Conservation (phyloP, 2,888 invertebrate genomes). For the Scrobipalpa atriplicella region DNA sequence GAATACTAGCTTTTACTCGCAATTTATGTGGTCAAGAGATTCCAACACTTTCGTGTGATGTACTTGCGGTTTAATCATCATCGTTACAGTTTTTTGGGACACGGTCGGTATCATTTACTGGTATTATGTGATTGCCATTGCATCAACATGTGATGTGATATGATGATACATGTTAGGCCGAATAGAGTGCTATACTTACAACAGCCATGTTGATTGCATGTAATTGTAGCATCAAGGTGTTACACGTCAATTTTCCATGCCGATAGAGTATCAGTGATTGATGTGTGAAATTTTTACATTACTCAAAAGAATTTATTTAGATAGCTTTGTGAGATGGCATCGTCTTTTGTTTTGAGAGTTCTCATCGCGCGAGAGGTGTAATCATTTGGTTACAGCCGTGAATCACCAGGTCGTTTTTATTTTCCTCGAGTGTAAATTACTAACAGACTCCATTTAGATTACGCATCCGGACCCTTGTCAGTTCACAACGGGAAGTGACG, state of each 20-base stretch:
- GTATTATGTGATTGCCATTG: slow-evolving; percentile 30
- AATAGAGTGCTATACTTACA: slow-evolving; percentile 24
- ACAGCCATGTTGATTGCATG: background rate
- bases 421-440: slow-evolving; percentile 7
- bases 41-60: slow-evolving; percentile 56
- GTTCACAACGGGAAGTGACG: too few relatives aligned
- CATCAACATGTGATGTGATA: slow-evolving; percentile 21
- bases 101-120: slow-evolving; percentile 29
- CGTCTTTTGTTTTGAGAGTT: slow-evolving; percentile 56
- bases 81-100: slow-evolving; percentile 31
- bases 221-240: slow-evolving; percentile 7
- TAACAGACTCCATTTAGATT: background rate
- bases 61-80: slow-evolving; percentile 49
- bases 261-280: slow-evolving; percentile 37
- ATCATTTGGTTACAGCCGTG: slow-evolving; percentile 6
- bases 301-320: slow-evolving; percentile 17
- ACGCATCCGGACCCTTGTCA: background rate
- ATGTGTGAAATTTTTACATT: slow-evolving; percentile 46
- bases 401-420: slow-evolving; percentile 1
- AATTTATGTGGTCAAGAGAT: slow-evolving; percentile 67
- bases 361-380: slow-evolving; percentile 40
- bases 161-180: background rate
- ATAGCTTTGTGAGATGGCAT: slow-evolving; percentile 36
- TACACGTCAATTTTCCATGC: slow-evolving; percentile 5
- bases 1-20: slow-evolving; percentile 76